Base-by-base conservation (phyloP, 2,113 vertebrate species). In the Neolamprologus sp. region DNA sequence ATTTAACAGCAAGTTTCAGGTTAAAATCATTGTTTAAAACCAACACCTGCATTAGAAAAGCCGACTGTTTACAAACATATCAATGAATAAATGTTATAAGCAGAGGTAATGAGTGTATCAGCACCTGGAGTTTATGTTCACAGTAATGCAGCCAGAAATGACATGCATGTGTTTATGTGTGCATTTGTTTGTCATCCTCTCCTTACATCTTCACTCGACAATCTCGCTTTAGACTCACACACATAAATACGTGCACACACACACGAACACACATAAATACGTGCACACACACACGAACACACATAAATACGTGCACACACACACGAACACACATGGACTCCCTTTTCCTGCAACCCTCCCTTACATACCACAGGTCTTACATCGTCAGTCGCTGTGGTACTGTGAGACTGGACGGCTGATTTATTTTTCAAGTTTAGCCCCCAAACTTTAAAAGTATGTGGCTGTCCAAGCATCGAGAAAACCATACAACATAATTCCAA, bases 331-430 rank as follows among this genome's bases (percentile, higher is more conserved):
- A 63, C 42, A 45, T 47, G 80, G 63, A 60, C 88, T 86, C 87
- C 89, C 83, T 91, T 94, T 93, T 90, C 87, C 87, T 91, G 83
- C 84, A 93, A 84, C 40, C 87, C 93, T 91, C 91, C 93, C 92
- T 93, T 17, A 87, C 92, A 95, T 94, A 94, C 93, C 92, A 93
- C 54, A 92, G 85, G 51, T 88, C 85, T 93, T 94, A 93, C 83
- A 79, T 79, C 53, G 68, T 90, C 89, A 88, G 68, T 85, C 75
- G 87, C 42, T 82, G 79, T 75, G 90, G 89, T 88, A 88, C 82
- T 81, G 65, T 83, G 75, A 81, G 84, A 90, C 90, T 83, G 79
- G 88, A 84, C 86, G 80, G 79, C 21, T 91, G 89, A 93, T 92
- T 89, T 90, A 94, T 91, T 91, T 91, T 35, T 87, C 13, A 65